A percentile compares a stretch with the other conserved stretches of the same genome.
Evolutionary conservation across 2,113 vertebrate species (phyloP).

Genomic region (Notarius quadriscutis): DNA sequence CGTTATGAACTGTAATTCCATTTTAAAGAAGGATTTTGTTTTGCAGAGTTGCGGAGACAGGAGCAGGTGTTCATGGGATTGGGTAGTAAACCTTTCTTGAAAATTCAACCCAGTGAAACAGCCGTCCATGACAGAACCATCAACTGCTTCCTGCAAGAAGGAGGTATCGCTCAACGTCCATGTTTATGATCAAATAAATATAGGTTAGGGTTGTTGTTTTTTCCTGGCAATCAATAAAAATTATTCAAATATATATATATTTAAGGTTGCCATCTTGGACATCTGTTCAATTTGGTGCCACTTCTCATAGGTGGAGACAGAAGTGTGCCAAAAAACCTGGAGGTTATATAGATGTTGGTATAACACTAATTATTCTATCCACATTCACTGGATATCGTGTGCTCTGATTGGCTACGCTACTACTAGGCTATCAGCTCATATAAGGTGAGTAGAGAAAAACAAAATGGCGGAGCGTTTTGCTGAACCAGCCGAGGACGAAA

Average conservation of each 20-base stretch:
- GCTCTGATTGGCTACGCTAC: no score
- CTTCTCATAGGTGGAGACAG: background rate
- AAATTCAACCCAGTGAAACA: constrained; percentile 75
- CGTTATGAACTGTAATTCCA: background rate
- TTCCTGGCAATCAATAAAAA: no score
- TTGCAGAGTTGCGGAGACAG: constrained; percentile 75
- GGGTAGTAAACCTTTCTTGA: constrained; percentile 75
- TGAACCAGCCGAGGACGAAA: no score
- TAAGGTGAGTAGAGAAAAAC: no score
- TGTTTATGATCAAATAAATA: background rate
- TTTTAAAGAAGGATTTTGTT: background rate
- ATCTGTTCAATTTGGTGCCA: background rate
- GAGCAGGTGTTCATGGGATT: constrained; percentile 79
- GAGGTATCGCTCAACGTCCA: constrained; percentile 62
- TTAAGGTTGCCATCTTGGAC: background rate
- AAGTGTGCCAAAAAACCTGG: background rate
- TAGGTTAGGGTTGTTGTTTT: background rate
- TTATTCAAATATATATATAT: no score
- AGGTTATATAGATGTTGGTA: background rate
- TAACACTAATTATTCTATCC: background rate
- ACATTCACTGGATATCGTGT: no score
- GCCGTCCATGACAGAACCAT: constrained; percentile 69
- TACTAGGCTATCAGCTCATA: no score
- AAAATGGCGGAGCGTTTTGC: no score
- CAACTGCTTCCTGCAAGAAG: constrained; percentile 64